Conservation (phyloP, 2,797 vertebrate species). For the Tolypeutes matacus region DNA sequence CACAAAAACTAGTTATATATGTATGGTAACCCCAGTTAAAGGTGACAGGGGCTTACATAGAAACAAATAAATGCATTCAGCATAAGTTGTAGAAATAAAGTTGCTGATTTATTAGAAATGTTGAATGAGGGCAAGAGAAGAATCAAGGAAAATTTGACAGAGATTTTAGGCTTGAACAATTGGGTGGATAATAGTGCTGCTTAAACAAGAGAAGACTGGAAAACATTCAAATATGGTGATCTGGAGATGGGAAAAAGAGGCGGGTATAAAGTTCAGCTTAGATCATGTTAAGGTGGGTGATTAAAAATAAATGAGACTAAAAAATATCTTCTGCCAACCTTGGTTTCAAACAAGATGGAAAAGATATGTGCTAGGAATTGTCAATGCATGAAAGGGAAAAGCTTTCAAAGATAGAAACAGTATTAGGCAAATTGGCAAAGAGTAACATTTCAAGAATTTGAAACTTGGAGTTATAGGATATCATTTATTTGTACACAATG, state of each 20-base stretch:
- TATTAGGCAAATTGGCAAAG: background rate
- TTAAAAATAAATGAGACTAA: background rate
- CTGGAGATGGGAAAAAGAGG: background rate
- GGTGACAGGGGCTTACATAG: background rate
- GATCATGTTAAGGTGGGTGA: background rate
- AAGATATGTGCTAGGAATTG: background rate
- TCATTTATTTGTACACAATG: background rate
- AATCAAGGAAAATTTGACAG: slow-evolving; percentile 2
- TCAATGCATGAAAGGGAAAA: background rate
- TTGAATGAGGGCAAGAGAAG: background rate
- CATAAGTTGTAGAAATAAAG: background rate
- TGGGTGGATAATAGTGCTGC: background rate
- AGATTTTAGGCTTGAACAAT: background rate
- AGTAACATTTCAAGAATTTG: background rate
- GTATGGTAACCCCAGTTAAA: no score
- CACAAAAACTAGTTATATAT: no score
- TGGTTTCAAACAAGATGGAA: background rate
- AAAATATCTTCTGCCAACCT: no score
- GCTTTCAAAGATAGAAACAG: background rate
- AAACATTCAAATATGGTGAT: background rate
- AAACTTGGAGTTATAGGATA: background rate
- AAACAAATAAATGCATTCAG: background rate
- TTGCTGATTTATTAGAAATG: background rate
- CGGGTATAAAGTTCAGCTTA: background rate
- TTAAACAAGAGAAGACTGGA: background rate